These are phyloP conservation scores for Aeoliscus strigatus DNA, from an alignment of 2,797 vertebrate species.

Conservation along the genomic window DNA sequence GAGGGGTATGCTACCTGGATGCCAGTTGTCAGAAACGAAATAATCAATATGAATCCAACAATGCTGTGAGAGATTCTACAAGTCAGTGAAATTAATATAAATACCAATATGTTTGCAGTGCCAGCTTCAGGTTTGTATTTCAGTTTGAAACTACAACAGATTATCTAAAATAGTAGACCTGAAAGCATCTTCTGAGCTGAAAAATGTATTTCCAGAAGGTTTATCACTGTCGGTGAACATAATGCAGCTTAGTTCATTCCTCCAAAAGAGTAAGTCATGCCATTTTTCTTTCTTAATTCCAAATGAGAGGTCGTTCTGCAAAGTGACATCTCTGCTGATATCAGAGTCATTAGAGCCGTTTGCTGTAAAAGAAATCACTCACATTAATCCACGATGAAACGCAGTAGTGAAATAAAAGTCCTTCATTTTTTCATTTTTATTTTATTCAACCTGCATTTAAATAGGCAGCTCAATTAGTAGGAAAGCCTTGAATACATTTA, in stretches of 20 bases:
- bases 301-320: slow-evolving; percentile 6
- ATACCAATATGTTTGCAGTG: too few species aligned
- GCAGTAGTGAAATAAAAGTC: slow-evolving; percentile 7
- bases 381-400: slow-evolving; percentile 23
- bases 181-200: too few species aligned
- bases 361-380: slow-evolving; percentile 25
- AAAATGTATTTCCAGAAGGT: slow-evolving; percentile 1
- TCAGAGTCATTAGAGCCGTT: slow-evolving; percentile 19
- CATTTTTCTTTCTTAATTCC: slow-evolving; percentile 24
- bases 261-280: slow-evolving; percentile 5
- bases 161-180: too few species aligned
- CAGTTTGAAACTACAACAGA: too few species aligned
- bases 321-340: slow-evolving; percentile 8
- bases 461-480: slow-evolving; percentile 50
- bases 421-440: slow-evolving; percentile 24
- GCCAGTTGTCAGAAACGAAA: too few species aligned
- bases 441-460: slow-evolving; percentile 55
- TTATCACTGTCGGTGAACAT: slow-evolving; percentile 11
- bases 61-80: too few species aligned
- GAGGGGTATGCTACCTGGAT: too few species aligned
- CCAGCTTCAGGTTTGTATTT: too few species aligned
- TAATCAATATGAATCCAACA: too few species aligned
- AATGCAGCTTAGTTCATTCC: slow-evolving; percentile 25
- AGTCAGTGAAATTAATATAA: too few species aligned
- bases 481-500: slow-evolving; percentile 20